Percentiles rank a stretch among this genome's conserved stretches.
Evolutionary conservation across 2,797 vertebrate genomes (phyloP).

Genomic region (Toxotes lorentzi): DNA sequence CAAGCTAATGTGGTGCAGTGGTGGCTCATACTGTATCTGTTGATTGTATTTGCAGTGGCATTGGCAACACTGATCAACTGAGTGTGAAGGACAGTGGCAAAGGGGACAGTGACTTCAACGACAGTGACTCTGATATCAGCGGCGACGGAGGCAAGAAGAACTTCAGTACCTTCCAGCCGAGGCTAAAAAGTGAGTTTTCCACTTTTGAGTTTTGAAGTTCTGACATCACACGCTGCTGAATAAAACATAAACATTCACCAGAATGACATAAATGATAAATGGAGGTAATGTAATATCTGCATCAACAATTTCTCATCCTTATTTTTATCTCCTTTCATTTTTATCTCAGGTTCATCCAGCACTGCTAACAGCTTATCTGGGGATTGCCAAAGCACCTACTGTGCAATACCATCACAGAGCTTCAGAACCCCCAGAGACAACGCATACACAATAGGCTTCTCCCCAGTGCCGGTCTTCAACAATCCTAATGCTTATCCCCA

Average conservation of each 20-base stretch:
- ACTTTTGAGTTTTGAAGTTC: neutral
- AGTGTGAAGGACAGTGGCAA: slow-evolving; percentile 89
- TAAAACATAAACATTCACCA: slow-evolving; percentile 23
- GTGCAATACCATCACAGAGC: slow-evolving; percentile 69
- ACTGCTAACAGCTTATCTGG: slow-evolving; percentile 67
- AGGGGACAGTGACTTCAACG: slow-evolving; percentile 89
- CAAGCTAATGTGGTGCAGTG: slow-evolving; percentile 69
- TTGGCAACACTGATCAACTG: slow-evolving; percentile 84
- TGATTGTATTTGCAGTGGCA: slow-evolving; percentile 81
- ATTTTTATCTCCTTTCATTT: slow-evolving; percentile 33
- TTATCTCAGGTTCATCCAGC: slow-evolving; percentile 70
- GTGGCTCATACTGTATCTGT: slow-evolving; percentile 72
- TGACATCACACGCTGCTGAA: neutral
- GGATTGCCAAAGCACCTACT: slow-evolving; percentile 68
- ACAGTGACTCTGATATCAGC: slow-evolving; percentile 84
- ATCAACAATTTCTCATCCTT: slow-evolving; percentile 31
- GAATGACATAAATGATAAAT: slow-evolving; percentile 30
- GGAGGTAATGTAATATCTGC: slow-evolving; percentile 7
- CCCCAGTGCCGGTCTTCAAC: slow-evolving; percentile 74
- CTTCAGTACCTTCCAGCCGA: slow-evolving; percentile 78
- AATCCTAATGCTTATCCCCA: slow-evolving; percentile 65
- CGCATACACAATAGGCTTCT: slow-evolving; percentile 75
- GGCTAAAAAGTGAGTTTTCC: slow-evolving; percentile 76
- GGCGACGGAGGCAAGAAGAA: slow-evolving; percentile 80
- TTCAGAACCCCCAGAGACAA: slow-evolving; percentile 74